A percentile compares a stretch with the other conserved stretches of the same genome.
These are phyloP conservation scores for Neosalanx taihuensis DNA, from an alignment of 2,797 vertebrate genomes.

Conservation along the genomic window DNA sequence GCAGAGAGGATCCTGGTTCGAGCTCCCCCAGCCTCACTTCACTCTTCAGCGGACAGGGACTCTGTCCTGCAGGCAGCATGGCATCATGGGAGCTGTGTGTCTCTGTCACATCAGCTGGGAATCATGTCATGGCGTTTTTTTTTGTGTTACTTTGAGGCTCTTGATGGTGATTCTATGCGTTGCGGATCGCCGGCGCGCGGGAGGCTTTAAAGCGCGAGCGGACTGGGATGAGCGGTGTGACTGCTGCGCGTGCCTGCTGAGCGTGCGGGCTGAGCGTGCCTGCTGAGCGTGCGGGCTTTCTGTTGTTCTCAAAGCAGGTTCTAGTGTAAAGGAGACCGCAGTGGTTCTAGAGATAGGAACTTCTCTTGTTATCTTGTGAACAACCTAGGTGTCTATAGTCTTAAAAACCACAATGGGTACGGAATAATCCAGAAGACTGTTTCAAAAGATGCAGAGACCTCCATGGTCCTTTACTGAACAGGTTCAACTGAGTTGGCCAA, in stretches of 20 bases:
- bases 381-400: too few relatives aligned
- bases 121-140: not conserved
- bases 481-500: not conserved
- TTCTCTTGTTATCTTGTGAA: too few relatives aligned
- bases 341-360: too few relatives aligned
- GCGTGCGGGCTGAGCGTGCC: too few relatives aligned
- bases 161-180: not conserved
- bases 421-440: too few relatives aligned
- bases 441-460: not conserved
- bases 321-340: too few relatives aligned
- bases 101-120: not conserved
- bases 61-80: constrained; percentile 5
- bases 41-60: not conserved
- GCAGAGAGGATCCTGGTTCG: too few relatives aligned
- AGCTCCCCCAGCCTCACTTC: not conserved
- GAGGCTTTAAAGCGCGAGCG: constrained; percentile 19
- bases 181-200: constrained; percentile 17
- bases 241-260: too few relatives aligned
- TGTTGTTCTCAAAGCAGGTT: too few relatives aligned
- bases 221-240: constrained; percentile 22
- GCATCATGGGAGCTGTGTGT: not conserved
- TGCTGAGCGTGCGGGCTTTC: too few relatives aligned
- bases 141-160: constrained; percentile 1
- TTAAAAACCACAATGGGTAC: too few relatives aligned
- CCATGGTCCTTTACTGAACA: not conserved